Base-by-base conservation (phyloP, 2,888 invertebrate species). In the Sarcophaga carnaria region DNA sequence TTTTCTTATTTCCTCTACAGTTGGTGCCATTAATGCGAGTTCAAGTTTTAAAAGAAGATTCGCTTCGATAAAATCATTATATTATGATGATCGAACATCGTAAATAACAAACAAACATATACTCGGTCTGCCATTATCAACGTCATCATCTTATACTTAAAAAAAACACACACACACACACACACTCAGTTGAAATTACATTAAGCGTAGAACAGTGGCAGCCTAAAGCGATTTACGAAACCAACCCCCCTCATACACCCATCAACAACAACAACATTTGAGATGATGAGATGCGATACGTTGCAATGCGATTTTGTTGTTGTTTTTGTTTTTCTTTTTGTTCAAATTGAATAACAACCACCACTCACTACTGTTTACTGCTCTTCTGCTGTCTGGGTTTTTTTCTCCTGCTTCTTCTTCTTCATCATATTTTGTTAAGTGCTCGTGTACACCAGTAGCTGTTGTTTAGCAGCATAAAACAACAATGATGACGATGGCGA, bases 181-280 rank as follows among this genome's bases (percentile, higher is more conserved):
- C 37, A 67, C n/a, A 66, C 70, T 72, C 82, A 78, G 69, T 86
- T 79, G 83, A 74, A 82, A 71, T 83, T 79, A 81, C 85, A 83
- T 88, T 86, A 82, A 88, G 89, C 89, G 89, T 89, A 89, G 86
- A 89, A 89, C 89, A 88, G 89, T 89, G 89, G 89, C 89, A 88
- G 89, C 89, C 89, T 77, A 82, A 88, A 89, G 89, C 89, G 88
- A 85, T 88, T 89, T 88, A 77, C 82, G 54, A 78, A 85, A 85
- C 85, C 81, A 85, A 82, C 78, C 85, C 81, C 88, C 80, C 75
- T 25, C 80, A 88, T 88, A 89, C 89, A 89, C 89, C 89, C 89
- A 88, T 89, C 89, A 88, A 88, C 88, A 88, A 88, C 88, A 88
- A 86, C 87, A 85, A 82, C 78, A 82, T 82, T 47, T 82, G 54